A percentile compares a stretch with the other conserved stretches of the same genome.
phyloP scores from a whole-genome alignment of 2,888 invertebrate genomes.

The Lycocerus yunnanus region DNA sequence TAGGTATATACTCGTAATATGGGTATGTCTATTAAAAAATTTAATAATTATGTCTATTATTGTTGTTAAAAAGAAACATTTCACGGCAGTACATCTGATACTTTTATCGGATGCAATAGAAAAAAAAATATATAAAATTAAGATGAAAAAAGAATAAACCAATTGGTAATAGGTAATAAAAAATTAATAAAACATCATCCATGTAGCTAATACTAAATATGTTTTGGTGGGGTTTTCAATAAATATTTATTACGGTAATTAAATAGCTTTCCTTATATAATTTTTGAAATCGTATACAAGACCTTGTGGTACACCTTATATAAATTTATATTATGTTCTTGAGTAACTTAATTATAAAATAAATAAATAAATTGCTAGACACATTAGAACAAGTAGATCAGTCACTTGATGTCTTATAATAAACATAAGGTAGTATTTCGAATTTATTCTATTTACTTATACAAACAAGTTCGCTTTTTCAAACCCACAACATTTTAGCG shows the following conservation, averaged over 20 bases:
- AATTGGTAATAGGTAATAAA: too few relatives aligned
- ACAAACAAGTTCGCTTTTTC: conserved; percentile 20
- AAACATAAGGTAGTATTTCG: neutral
- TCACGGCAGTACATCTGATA: too few relatives aligned
- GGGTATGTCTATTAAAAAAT: too few relatives aligned
- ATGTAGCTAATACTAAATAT: too few relatives aligned
- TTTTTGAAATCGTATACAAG: neutral
- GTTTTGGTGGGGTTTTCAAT: neutral
- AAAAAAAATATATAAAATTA: too few relatives aligned
- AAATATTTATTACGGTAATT: neutral
- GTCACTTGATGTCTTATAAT: conserved; percentile 11
- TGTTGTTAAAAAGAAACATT: too few relatives aligned
- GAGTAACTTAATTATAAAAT: conserved; percentile 12
- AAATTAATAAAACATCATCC: too few relatives aligned
- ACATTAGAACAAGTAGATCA: conserved; percentile 14
- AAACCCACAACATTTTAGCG: conserved; percentile 18
- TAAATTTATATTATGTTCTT: conserved; percentile 9
- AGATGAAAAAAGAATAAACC: too few relatives aligned
- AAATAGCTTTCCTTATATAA: neutral
- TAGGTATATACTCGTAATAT: too few relatives aligned
- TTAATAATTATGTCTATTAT: too few relatives aligned
- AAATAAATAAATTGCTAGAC: conserved; percentile 14
- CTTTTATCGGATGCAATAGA: too few relatives aligned
- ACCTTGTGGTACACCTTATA: neutral
- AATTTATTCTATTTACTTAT: neutral